These are phyloP conservation scores for Brachionus rotundiformis DNA, from an alignment of 1,140 invertebrate genomes.

Conservation along the genomic window DNA sequence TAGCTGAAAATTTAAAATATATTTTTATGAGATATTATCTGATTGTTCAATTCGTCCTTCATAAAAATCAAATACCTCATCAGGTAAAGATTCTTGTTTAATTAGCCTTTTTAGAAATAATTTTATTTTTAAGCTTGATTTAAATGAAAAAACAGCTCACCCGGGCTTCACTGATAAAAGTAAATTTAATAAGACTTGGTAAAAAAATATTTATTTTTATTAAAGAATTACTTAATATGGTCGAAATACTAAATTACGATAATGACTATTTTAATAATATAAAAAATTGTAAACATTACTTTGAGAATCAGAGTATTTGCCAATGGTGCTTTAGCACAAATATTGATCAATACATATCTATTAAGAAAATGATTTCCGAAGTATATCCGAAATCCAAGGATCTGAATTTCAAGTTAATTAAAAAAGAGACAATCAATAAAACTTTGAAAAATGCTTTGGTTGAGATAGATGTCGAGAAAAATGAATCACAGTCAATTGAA, in stretches of 20 bases:
- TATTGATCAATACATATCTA: background rate
- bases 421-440: background rate
- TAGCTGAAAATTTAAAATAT: background rate
- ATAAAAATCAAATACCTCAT: background rate
- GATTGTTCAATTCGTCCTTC: background rate
- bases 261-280: background rate
- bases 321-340: background rate
- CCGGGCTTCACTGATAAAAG: background rate
- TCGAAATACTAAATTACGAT: background rate
- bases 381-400: background rate
- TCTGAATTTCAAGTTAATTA: background rate
- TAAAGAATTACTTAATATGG: background rate
- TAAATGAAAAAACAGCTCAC: background rate
- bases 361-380: background rate
- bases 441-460: background rate
- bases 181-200: no score
- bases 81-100: background rate
- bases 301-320: background rate
- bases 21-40: conserved; percentile 42
- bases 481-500: background rate
- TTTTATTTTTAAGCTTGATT: background rate
- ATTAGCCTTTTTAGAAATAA: background rate
- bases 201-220: background rate
- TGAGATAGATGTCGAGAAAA: background rate
- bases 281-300: background rate